These are phyloP conservation scores for Barypeithes pellucidus DNA, from an alignment of 2,888 invertebrate species.

Conservation along the genomic window DNA sequence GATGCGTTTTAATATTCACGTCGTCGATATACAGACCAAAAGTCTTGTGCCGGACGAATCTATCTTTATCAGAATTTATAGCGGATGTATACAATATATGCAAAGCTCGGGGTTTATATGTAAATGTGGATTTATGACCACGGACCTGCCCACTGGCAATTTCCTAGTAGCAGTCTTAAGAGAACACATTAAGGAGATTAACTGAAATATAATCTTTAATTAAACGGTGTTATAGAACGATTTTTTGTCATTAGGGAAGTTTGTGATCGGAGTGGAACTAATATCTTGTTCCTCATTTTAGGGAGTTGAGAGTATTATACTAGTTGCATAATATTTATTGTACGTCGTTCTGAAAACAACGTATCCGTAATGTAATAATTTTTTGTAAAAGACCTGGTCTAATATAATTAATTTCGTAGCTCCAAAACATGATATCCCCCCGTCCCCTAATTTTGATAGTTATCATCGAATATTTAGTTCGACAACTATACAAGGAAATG, in stretches of 20 bases:
- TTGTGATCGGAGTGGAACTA: neutral
- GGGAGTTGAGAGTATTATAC: too few species aligned
- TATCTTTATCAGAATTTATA: conserved; percentile 52
- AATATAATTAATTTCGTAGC: too few species aligned
- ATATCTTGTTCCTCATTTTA: neutral
- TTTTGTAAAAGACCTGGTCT: too few species aligned
- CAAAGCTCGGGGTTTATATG: conserved; percentile 47
- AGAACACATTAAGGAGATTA: conserved; percentile 22
- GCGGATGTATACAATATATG: conserved; percentile 49
- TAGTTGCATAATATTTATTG: too few species aligned
- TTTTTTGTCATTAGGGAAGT: conserved; percentile 7
- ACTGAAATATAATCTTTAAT: conserved; percentile 24
- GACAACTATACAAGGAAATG: too few species aligned
- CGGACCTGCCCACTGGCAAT: conserved; percentile 28
- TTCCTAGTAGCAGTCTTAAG: conserved; percentile 13
- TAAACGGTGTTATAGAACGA: conserved; percentile 10
- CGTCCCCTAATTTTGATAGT: too few species aligned
- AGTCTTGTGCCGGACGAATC: conserved; percentile 46
- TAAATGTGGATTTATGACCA: conserved; percentile 50
- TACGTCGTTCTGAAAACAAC: too few species aligned
- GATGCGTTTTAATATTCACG: conserved; percentile 38
- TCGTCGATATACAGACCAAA: conserved; percentile 35
- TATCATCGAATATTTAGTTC: too few species aligned
- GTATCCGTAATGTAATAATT: too few species aligned
- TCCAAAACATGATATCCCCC: too few species aligned